These are phyloP conservation scores for Kryptolebias marmoratus DNA, from an alignment of 2,113 vertebrate genomes.

Conservation along the genomic window DNA sequence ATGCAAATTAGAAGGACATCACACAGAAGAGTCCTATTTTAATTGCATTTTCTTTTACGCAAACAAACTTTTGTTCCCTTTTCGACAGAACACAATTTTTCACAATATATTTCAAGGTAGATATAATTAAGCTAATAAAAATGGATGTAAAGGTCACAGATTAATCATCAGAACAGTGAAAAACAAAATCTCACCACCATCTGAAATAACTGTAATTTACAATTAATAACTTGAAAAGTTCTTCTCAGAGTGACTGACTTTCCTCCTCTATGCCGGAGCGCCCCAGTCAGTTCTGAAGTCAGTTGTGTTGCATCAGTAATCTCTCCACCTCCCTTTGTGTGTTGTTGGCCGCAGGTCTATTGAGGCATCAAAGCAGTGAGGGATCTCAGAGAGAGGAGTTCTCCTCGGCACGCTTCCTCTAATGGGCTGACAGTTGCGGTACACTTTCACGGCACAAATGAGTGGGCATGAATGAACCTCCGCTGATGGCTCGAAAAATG, in stretches of 20 bases:
- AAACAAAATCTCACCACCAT: not conserved
- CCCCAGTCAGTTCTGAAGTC: conserved; percentile 47
- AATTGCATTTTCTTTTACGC: not conserved
- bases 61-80: not conserved
- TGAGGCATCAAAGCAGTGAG: conserved; percentile 73
- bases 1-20: conserved; percentile 11
- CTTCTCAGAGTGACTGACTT: conserved; percentile 32
- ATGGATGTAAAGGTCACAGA: conserved; percentile 24
- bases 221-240: conserved; percentile 37
- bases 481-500: conserved; percentile 52
- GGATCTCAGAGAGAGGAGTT: conserved; percentile 53
- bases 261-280: conserved; percentile 25
- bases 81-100: not conserved
- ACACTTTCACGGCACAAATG: conserved; percentile 59
- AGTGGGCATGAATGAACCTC: conserved; percentile 48
- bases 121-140: conserved; percentile 10
- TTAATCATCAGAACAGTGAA: not conserved
- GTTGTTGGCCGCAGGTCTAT: conserved; percentile 68
- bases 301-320: conserved; percentile 72
- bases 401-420: conserved; percentile 51
- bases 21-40: not conserved
- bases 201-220: conserved; percentile 3
- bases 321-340: conserved; percentile 66
- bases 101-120: not conserved
- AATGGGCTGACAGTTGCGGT: conserved; percentile 60